Evolutionary conservation across 35 echinoderm and acorn worm species (phyloP), one percentile per base, ranked within the genome.

Genomic region (Anneissia japonica): DNA sequence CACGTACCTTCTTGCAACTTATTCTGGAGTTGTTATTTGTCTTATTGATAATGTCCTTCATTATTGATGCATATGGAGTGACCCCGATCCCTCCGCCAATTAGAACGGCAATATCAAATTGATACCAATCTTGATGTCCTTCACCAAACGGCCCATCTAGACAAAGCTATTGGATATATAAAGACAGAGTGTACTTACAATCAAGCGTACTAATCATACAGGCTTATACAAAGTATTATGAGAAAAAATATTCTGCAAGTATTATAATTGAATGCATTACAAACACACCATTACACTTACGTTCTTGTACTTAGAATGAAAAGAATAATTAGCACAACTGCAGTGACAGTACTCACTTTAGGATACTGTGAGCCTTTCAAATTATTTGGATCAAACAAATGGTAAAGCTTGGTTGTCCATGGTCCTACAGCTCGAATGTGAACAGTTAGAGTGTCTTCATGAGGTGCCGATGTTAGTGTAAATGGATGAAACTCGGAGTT

Each of bases 111-210:
- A 93, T 83, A 19, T 93, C 87, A 81, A 86, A 93, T 31, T 93
- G 83, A 86, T 85, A 89, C 87, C 91, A 93, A 46, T 93, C 91
- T 38, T 93, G 91, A 36, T 93, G 87, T 0, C 91, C 91, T 72
- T 89, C 82, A 0, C 91, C 91, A 76, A 84, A 93, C 30, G 91
- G 87, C 30, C 91, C 91, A 75, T 93, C 91, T 1, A 93, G 77
- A 46, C 51, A 93, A 40, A 93, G 56, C 86, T 93, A 82, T 19
- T n/a, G n/a, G n/a, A n/a, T n/a, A n/a, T n/a, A n/a, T n/a, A n/a
- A n/a, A n/a, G n/a, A n/a, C n/a, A n/a, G n/a, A n/a, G n/a, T n/a
- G n/a, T n/a, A n/a, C n/a, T n/a, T n/a, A n/a, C n/a, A n/a, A n/a
- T n/a, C n/a, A n/a, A n/a, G n/a, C n/a, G n/a, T n/a, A n/a, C n/a